Conservation (phyloP, 1,140 invertebrate genomes). For the Drosophila nebulosa region DNA sequence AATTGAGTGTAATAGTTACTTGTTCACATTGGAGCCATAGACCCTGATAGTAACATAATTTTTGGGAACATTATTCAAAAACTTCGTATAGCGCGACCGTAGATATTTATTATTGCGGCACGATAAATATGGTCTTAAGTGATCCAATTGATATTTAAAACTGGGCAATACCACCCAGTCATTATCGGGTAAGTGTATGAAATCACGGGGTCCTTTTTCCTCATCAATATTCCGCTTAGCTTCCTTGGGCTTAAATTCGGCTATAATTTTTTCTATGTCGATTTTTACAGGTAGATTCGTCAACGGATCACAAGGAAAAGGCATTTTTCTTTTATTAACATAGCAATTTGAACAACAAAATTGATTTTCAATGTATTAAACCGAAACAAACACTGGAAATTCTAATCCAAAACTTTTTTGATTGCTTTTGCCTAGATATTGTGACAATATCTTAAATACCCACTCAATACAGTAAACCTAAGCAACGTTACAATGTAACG, state of each 20-base stretch:
- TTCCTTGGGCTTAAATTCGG: constrained; percentile 40
- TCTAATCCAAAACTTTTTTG: neutral
- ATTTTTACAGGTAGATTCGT: constrained; percentile 48
- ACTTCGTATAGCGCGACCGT: constrained; percentile 40
- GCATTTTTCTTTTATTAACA: constrained; percentile 13
- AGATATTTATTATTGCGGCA: constrained; percentile 38
- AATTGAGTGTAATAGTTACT: constrained; percentile 4
- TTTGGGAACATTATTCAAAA: constrained; percentile 51
- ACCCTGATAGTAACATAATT: constrained; percentile 42
- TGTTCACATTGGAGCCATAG: constrained; percentile 4
- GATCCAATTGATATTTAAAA: constrained; percentile 52
- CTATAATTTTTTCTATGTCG: constrained; percentile 44
- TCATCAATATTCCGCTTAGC: constrained; percentile 6
- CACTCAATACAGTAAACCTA: too few species aligned
- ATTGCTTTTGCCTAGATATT: neutral
- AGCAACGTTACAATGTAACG: neutral
- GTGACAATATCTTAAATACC: neutral
- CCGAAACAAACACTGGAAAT: neutral
- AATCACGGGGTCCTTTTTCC: constrained; percentile 22
- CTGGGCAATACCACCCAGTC: constrained; percentile 52
- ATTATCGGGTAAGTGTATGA: constrained; percentile 35
- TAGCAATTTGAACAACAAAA: neutral
- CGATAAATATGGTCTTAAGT: constrained; percentile 44
- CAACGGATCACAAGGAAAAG: constrained; percentile 51
- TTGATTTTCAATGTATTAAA: neutral